Conservation (phyloP, 2,113 vertebrate genomes). For the Physeter macrocephalus region DNA sequence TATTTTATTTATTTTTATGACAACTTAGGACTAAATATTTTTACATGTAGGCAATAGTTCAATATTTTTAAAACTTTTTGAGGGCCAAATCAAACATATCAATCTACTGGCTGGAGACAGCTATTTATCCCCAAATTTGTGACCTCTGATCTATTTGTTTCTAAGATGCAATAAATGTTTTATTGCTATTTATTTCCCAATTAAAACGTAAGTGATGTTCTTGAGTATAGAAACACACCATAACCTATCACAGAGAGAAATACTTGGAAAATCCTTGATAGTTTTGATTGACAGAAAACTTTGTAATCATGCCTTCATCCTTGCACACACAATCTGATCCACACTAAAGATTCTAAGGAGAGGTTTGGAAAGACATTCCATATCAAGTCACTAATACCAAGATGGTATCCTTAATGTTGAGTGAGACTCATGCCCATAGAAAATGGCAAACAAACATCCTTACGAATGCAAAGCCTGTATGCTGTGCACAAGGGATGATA, state of each 20-base stretch:
- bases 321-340: background rate
- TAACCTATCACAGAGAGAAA: background rate
- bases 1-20: no score
- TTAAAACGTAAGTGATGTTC: background rate
- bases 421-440: background rate
- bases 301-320: background rate
- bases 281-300: background rate
- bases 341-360: background rate
- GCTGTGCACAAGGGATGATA: no score
- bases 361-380: background rate
- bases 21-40: no score
- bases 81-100: background rate
- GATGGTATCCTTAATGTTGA: background rate
- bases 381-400: background rate
- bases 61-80: background rate
- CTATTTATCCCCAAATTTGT: background rate
- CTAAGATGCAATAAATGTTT: background rate
- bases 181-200: background rate
- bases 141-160: background rate
- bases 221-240: background rate
- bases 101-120: background rate
- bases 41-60: background rate
- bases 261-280: background rate
- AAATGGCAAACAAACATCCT: background rate
- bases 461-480: no score